Evolutionary conservation across 1,140 invertebrate species (phyloP).

Genomic region (Drosophila parvula): DNA sequence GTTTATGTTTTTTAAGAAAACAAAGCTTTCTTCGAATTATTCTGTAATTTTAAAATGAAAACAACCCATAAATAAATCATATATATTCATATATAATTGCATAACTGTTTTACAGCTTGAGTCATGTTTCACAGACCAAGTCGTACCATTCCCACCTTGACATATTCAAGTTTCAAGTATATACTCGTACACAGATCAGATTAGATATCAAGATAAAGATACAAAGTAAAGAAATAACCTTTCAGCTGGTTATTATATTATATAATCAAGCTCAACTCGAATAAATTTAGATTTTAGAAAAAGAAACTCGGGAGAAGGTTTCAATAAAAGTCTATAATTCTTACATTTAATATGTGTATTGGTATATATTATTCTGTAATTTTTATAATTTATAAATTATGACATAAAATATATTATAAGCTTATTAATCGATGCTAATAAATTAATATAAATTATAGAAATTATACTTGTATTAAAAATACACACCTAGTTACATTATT

Average conservation of each 20-base stretch:
- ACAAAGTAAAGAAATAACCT: not conserved
- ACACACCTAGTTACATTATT: not conserved
- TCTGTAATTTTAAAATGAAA: no score
- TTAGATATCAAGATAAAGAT: conserved; percentile 6
- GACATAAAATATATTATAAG: no score
- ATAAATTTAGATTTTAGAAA: no score
- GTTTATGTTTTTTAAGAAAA: not conserved
- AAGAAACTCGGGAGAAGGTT: no score
- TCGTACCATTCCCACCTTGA: not conserved
- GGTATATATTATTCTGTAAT: no score
- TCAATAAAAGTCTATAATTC: no score
- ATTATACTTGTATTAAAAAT: not conserved
- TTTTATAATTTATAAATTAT: no score
- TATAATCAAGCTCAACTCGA: not conserved
- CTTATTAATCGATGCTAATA: no score
- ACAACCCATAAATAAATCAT: not conserved
- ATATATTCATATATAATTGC: not conserved
- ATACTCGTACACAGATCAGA: conserved; percentile 6
- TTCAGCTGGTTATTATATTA: not conserved
- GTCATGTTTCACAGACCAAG: not conserved
- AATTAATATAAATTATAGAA: not conserved
- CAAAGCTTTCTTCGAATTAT: not conserved
- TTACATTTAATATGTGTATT: no score
- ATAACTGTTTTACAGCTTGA: not conserved
- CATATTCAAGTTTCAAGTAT: conserved; percentile 7